Percentiles rank a stretch among this genome's conserved stretches.
phyloP scores from a whole-genome alignment of 2,888 invertebrate genomes.

The Dione vanillae region DNA sequence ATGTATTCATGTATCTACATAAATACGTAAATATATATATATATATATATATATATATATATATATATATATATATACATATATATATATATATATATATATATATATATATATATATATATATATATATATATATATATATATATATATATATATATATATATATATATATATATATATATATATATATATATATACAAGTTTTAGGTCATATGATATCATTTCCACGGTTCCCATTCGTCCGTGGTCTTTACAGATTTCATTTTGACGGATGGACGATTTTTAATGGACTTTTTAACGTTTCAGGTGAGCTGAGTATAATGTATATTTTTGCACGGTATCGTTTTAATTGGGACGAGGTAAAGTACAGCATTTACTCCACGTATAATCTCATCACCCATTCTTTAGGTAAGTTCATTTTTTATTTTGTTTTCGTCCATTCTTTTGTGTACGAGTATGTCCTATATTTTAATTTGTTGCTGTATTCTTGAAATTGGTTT shows the following conservation, averaged over 20 bases:
- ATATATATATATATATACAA: background rate
- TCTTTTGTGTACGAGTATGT: too few relatives aligned
- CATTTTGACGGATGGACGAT: conserved; percentile 39
- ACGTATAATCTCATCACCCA: conserved; percentile 75
- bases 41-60: too few relatives aligned
- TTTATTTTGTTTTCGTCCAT: conserved; percentile 21
- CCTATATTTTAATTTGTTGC: too few relatives aligned
- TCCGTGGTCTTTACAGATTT: conserved; percentile 32
- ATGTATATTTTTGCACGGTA: conserved; percentile 79
- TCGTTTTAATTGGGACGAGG: conserved; percentile 81
- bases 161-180: background rate
- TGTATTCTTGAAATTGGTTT: too few relatives aligned
- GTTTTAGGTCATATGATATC: background rate
- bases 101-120: too few relatives aligned
- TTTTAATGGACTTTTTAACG: conserved; percentile 42
- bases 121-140: too few relatives aligned
- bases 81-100: too few relatives aligned
- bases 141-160: too few relatives aligned
- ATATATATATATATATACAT: too few relatives aligned
- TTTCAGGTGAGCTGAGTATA: conserved; percentile 72
- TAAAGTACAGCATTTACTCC: conserved; percentile 76
- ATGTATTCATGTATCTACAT: too few relatives aligned
- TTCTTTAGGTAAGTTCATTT: conserved; percentile 68
- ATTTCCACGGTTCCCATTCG: background rate
- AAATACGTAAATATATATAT: too few relatives aligned